These are phyloP conservation scores for Takifugu ocellatus DNA, from an alignment of 2,797 vertebrate genomes.

Conservation along the genomic window DNA sequence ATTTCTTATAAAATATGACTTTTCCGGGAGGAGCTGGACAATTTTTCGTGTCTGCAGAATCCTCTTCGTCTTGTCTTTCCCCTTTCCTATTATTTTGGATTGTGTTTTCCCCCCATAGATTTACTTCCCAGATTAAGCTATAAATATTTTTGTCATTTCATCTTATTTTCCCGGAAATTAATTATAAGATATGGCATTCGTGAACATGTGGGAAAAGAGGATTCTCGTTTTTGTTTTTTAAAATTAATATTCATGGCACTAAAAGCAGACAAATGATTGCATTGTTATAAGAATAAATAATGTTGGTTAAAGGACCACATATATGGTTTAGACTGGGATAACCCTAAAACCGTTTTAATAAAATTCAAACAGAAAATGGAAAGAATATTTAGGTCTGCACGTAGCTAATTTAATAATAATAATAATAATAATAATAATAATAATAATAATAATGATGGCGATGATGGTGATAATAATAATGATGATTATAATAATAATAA, in stretches of 20 bases:
- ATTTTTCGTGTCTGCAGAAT: not conserved
- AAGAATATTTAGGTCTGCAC: too few species aligned
- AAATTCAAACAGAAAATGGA: too few species aligned
- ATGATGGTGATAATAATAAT: too few species aligned
- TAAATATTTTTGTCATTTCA: not conserved
- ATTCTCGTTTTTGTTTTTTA: too few species aligned
- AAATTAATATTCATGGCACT: too few species aligned
- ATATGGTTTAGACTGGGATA: too few species aligned
- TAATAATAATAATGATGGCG: not conserved
- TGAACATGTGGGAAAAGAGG: too few species aligned
- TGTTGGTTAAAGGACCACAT: not conserved
- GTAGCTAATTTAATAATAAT: too few species aligned
- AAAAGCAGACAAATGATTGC: not conserved
- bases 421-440: not conserved
- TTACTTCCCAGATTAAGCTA: too few species aligned
- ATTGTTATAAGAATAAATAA: not conserved
- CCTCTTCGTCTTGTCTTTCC: not conserved
- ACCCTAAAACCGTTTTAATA: too few species aligned
- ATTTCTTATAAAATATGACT: constrained; percentile 22
- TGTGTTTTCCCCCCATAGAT: not conserved
- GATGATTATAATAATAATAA: not conserved
- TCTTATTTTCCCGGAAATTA: not conserved
- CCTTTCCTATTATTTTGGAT: not conserved
- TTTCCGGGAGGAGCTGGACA: constrained; percentile 6
- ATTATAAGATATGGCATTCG: too few species aligned